Percentiles rank a stretch among this genome's conserved stretches.
Evolutionary conservation across 2,113 vertebrate species (phyloP).

Genomic region (Carlito syrichta): DNA sequence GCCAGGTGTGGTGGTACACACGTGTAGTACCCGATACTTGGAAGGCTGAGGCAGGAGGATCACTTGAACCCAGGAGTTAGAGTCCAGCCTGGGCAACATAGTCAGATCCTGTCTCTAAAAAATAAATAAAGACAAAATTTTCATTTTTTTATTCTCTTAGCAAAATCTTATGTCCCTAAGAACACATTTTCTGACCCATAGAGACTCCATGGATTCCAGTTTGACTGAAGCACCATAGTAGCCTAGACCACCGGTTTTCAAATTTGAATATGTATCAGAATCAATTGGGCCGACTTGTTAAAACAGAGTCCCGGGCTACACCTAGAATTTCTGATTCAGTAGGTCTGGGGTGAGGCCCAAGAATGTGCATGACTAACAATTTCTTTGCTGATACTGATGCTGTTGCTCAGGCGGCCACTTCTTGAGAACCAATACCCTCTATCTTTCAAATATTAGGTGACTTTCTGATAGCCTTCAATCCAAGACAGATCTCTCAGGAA

Average conservation of each 20-base stretch:
- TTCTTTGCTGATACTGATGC: not conserved
- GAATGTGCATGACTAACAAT: slow-evolving; percentile 3
- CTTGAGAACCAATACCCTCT: not conserved
- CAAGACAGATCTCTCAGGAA: not conserved
- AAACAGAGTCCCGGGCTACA: not conserved
- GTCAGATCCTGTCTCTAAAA: not conserved
- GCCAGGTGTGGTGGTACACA: not conserved
- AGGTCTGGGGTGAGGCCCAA: not conserved
- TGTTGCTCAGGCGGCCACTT: not conserved
- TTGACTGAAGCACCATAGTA: not conserved
- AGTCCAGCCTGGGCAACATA: not conserved
- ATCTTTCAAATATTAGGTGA: not conserved
- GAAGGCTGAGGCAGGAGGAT: not conserved
- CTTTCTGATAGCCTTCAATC: not conserved
- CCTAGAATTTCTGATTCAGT: not conserved
- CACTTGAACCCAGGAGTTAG: not conserved
- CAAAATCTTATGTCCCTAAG: not conserved
- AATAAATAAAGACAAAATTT: not conserved
- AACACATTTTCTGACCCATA: not conserved
- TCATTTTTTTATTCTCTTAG: not conserved
- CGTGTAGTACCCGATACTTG: not conserved
- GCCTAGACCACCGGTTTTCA: not conserved
- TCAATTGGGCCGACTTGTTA: not conserved
- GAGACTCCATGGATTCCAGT: not conserved
- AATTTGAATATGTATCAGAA: not conserved